Evolutionary conservation across 2,797 vertebrate genomes (phyloP).

Genomic region (Chaetodon trifasciatus): DNA sequence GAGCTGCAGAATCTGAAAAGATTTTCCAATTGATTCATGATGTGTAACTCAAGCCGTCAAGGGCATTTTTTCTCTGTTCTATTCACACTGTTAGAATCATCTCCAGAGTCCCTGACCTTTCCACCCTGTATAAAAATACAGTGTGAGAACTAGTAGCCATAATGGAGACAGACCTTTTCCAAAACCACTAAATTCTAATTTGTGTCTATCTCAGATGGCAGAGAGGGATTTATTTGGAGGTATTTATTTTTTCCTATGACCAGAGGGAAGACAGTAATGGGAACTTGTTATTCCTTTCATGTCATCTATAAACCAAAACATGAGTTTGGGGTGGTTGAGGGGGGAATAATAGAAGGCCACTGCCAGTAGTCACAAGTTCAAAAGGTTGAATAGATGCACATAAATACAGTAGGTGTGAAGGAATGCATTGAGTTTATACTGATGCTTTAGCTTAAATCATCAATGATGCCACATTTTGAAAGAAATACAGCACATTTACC

Average conservation of each 20-base stretch:
- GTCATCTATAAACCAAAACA: constrained; percentile 8
- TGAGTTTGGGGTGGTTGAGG: neutral
- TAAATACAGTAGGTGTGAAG: constrained; percentile 47
- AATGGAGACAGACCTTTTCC: constrained; percentile 5
- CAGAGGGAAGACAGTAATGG: neutral
- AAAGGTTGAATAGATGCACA: constrained; percentile 23
- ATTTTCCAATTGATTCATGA: constrained; percentile 75
- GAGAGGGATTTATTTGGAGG: constrained; percentile 26
- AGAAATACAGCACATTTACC: constrained; percentile 35
- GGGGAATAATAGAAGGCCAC: constrained; percentile 5
- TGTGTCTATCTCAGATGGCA: constrained; percentile 16
- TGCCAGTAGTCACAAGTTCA: constrained; percentile 29
- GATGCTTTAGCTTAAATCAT: constrained; percentile 38
- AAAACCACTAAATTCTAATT: constrained; percentile 1
- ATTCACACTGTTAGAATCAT: constrained; percentile 50
- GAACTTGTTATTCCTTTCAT: constrained; percentile 10
- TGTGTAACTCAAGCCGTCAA: constrained; percentile 65
- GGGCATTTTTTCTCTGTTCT: constrained; percentile 60
- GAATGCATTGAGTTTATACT: constrained; percentile 36
- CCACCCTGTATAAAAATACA: constrained; percentile 32
- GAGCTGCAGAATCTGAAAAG: constrained; percentile 44
- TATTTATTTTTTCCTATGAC: constrained; percentile 14
- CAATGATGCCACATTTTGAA: constrained; percentile 25
- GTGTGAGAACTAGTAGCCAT: constrained; percentile 30
- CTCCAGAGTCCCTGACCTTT: constrained; percentile 48